Evolutionary conservation across 2,888 invertebrate genomes (phyloP), one percentile per base, ranked within the genome.

Genomic region (Phyllotreta striolata): DNA sequence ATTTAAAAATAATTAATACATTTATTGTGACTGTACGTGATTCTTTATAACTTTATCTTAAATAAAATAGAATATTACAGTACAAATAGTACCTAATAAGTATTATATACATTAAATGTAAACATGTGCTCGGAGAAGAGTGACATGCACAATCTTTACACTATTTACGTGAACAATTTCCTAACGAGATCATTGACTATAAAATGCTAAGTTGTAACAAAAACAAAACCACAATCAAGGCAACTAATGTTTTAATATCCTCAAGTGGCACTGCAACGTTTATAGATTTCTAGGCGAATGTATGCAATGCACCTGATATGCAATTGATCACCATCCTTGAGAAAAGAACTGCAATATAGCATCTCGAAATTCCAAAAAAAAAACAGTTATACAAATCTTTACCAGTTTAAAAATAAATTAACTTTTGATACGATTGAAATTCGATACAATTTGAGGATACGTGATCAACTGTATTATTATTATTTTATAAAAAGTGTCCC

Each of bases 121-220:
- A 71, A 67, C 58, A 66, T 68, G 71, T 73, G 72, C 71, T 68
- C 63, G 66, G 40, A 70, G 72, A 72, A 73, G 67, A 71, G 67
- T 68, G 66, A 70, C 61, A 72, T 72, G 70, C 73, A 72, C 67
- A 66, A 58, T 69, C 70, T 69, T 67, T 71, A 71, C 71, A 70
- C 69, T 72, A 69, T 69, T 66, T 69, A 68, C 66, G 70, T 69
- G 70, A 70, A 69, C 67, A 67, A 70, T 68, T 72, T 63, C 74
- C 73, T 76, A 77, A 76, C 77, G 78, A 78, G 78, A 78, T 78
- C 78, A 78, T 74, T 73, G 72, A 73, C 71, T 73, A 75, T 76
- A 75, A 75, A 76, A 76, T 73, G 72, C 71, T 69, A 73, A 70
- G 68, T 72, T 74, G 71, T 72, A 73, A 75, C 72, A 74, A 72